Conservation (phyloP, 2,113 vertebrate genomes). For the Procavia capensis region DNA sequence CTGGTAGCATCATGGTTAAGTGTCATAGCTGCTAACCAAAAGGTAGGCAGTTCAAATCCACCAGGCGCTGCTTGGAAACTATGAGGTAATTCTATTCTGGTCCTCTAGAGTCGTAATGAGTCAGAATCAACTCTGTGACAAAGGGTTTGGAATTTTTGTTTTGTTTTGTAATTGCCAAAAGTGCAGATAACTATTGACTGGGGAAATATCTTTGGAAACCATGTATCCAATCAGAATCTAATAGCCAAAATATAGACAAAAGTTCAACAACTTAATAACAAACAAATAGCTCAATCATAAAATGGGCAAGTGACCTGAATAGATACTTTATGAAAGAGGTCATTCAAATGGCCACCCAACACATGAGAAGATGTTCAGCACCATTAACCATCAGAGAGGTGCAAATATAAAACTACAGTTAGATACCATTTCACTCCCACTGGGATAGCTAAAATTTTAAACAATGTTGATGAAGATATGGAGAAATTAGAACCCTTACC, state of each 20-base stretch:
- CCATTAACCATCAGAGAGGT: background rate
- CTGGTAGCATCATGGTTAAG: too few relatives aligned
- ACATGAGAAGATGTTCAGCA: too few relatives aligned
- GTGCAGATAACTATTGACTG: background rate
- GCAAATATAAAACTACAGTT: background rate
- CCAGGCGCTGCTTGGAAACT: too few relatives aligned
- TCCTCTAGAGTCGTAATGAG: too few relatives aligned
- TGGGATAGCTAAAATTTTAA: background rate
- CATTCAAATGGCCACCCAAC: too few relatives aligned
- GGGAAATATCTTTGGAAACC: background rate
- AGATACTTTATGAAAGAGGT: background rate
- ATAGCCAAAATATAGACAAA: background rate
- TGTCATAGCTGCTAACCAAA: too few relatives aligned
- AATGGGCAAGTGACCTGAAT: background rate
- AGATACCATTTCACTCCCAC: background rate
- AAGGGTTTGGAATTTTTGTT: too few relatives aligned
- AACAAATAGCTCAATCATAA: background rate
- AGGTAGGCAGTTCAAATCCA: too few relatives aligned
- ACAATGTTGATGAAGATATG: background rate
- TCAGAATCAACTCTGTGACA: too few relatives aligned
- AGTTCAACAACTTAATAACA: background rate
- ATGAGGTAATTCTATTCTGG: too few relatives aligned
- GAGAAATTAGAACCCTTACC: background rate
- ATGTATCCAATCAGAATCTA: background rate
- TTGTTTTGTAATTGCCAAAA: too few relatives aligned